Percentiles rank a stretch among this genome's conserved stretches.
phyloP scores from a whole-genome alignment of 2,797 vertebrate species.

The Champsocephalus gunnari region DNA sequence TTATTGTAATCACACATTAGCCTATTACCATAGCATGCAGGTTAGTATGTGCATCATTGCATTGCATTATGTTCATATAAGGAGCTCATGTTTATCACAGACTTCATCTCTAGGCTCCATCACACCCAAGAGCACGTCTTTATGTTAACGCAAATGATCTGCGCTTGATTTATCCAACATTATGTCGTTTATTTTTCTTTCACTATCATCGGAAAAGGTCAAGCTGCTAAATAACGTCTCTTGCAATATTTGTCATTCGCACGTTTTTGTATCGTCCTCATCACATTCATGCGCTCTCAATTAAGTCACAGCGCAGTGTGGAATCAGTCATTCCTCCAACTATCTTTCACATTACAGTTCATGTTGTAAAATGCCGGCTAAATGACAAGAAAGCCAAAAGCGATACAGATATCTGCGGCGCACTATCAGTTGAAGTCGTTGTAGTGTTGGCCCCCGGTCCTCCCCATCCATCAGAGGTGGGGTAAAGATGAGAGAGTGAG shows the following conservation, averaged over 20 bases:
- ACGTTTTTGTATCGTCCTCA: constrained; percentile 38
- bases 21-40: constrained; percentile 50
- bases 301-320: constrained; percentile 61
- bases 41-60: constrained; percentile 70
- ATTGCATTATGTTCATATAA: constrained; percentile 71
- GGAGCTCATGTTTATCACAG: constrained; percentile 71
- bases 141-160: constrained; percentile 77
- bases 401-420: constrained; percentile 39
- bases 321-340: constrained; percentile 64
- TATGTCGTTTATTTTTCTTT: constrained; percentile 75
- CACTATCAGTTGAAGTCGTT: constrained; percentile 67
- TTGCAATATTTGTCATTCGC: constrained; percentile 69
- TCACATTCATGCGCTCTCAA: constrained; percentile 52
- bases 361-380: constrained; percentile 48
- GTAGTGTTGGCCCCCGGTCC: constrained; percentile 77
- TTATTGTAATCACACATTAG: constrained; percentile 58
- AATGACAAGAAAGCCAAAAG: constrained; percentile 74
- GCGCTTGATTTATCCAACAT: constrained; percentile 71
- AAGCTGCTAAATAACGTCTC: constrained; percentile 68
- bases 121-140: constrained; percentile 64
- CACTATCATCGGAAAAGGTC: constrained; percentile 78
- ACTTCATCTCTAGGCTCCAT: constrained; percentile 67
- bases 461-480: constrained; percentile 80
- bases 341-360: constrained; percentile 41
- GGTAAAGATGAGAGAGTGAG: constrained; percentile 80